Base-by-base conservation (phyloP, 1,140 invertebrate species). In the Ridgeia piscesae region DNA sequence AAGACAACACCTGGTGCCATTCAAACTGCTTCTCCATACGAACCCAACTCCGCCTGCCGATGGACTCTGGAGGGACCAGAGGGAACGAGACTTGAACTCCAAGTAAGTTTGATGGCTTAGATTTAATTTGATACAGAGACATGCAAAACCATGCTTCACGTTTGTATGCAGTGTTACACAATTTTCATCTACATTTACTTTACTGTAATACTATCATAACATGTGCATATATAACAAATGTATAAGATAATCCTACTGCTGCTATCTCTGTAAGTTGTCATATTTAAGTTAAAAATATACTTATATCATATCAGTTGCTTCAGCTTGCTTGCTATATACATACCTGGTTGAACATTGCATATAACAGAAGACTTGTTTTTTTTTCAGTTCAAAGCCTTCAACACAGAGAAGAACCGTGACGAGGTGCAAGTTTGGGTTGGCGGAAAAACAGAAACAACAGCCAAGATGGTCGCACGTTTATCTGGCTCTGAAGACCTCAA, bases 11-110 rank as follows among this genome's bases (percentile, higher is more conserved):
- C 58, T 31, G 58, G 58, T 0, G 2, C 4, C 17, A 17, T 90
- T 42, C 89, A 90, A 90, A 90, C 89, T 2, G 89, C 34, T n/a
- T n/a, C 34, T 90, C 89, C 89, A 8, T 90, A 90, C 35, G 33
- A 90, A 42, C 8, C 89, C 34, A 90, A 90, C 35, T 34, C 89
- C n/a, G 89, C 34, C 89, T 42, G 89, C 17, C 89, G 35, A n/a
- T 90, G 89, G 89, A 90, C 89, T 14, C 1, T 90, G 89, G 89
- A 90, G 9, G 89, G 89, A 90, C 17, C 89, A 90, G 89, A 35
- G 6, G 89, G 89, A 34, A 90, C 17, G 1, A 34, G 89, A 90
- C 34, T 90, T 42, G 35, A 35, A 42, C 89, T 90, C 89, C 21
- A 14, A 31, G 58, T 77, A 77, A 21, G 27, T 77, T 27, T 77